Conservation (phyloP, 1,140 invertebrate genomes). For the Thaumetopoea pityocampa region DNA sequence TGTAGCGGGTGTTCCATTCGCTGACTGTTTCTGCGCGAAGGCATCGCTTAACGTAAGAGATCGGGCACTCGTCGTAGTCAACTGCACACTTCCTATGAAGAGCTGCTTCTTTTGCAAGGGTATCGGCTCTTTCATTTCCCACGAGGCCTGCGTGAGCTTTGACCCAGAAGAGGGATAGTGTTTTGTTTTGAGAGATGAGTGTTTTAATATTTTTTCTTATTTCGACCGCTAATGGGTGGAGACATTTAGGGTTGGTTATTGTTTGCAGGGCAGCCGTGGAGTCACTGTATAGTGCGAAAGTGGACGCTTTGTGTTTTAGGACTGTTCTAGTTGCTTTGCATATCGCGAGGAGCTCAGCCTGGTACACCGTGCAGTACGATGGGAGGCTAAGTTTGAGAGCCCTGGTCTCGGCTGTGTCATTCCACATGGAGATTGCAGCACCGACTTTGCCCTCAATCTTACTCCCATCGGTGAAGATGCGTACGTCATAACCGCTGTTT, state of each 20-base stretch:
- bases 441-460: conserved; percentile 21
- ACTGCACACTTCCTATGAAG: conserved; percentile 5
- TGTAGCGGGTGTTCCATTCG: conserved; percentile 13
- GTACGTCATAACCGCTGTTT: background rate
- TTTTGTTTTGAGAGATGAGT: conserved; percentile 1
- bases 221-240: conserved; percentile 18
- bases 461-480: conserved; percentile 22
- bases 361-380: conserved; percentile 20
- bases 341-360: conserved; percentile 21
- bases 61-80: conserved; percentile 17
- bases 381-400: conserved; percentile 7
- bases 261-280: conserved; percentile 23
- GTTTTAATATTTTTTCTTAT: background rate
- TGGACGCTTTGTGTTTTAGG: background rate
- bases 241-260: background rate
- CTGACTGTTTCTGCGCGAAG: conserved; percentile 2
- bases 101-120: conserved; percentile 17
- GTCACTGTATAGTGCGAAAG: conserved; percentile 20
- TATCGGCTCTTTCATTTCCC: conserved; percentile 25
- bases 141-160: conserved; percentile 21
- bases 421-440: conserved; percentile 17
- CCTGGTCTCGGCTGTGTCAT: background rate
- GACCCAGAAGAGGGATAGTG: conserved; percentile 17
- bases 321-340: background rate
- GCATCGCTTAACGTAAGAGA: conserved; percentile 13